Base-by-base conservation (phyloP, 2,113 vertebrate genomes). In the Pardalotus punctatus region DNA sequence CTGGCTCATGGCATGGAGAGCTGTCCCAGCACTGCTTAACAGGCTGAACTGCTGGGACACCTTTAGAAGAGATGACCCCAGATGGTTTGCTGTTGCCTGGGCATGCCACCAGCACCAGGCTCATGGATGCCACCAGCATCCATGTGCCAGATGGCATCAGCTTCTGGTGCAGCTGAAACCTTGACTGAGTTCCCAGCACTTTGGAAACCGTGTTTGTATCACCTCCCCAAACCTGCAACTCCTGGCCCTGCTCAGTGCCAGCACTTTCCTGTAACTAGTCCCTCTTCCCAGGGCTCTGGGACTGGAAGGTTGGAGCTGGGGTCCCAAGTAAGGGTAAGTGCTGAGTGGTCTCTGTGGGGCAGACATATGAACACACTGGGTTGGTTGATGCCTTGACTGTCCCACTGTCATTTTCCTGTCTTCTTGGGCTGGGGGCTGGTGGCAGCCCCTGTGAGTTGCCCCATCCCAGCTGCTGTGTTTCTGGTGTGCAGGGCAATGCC, bases 41-140 rank as follows among this genome's bases (percentile, higher is more conserved):
- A 50, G 33, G 14, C 42, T 85, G 47, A 10, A 8, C 40, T 88
- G 20, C 48, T 76, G 23, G 9, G 14, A 31, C 6, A 4, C 11
- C 9, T 69, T 78, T 3, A 2, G 42, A 38, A 80, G 38, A 69
- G 65, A 28, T 48, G 27, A 43, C 9, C 7, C 19, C 53, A 60
- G 23, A 5, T 0, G 0, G 35, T 43, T 76, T 43, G 43, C 21
- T 3, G 1, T 79, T 4, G 0, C 24, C 35, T 54, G 17, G 42
- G 33, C 53, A 60, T 0, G 0, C 16, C 62, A 73, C 36, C 17
- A 48, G 45, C 51, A 54, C 15, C 28, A 66, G 42, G 47, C 7
- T 67, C 9, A 10, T 1, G 6, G 80, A 28, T 95, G 65, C 47
- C 35, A 57, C 0, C 3, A 84, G 38, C 27, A n/a, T 20, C 36